phyloP scores from a whole-genome alignment of 2,113 vertebrate species.

The Bambusicola thoracicus region DNA sequence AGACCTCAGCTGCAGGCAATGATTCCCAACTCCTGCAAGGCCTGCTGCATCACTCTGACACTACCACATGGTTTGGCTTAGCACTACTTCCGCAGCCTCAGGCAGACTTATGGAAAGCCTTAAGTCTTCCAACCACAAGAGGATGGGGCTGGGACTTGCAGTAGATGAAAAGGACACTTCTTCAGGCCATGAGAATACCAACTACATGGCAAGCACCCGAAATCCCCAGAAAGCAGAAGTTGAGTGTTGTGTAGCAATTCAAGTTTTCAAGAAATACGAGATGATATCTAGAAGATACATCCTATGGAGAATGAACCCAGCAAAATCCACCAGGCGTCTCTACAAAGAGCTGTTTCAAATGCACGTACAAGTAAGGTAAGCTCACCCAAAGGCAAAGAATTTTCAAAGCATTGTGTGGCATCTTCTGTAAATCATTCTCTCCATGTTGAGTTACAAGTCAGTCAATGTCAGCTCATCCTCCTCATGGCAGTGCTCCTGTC shows the following conservation, averaged over 20 bases:
- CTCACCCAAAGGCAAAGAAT: not conserved
- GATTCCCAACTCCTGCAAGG: not conserved
- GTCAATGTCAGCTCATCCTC: not conserved
- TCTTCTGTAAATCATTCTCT: not conserved
- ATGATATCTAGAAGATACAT: not conserved
- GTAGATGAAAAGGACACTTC: not conserved
- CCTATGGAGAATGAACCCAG: accelerated
- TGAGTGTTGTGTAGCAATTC: accelerated
- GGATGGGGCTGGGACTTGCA: not conserved
- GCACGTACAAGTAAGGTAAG: not conserved
- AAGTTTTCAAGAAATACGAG: not conserved
- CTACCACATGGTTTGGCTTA: accelerated
- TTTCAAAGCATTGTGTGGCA: not conserved
- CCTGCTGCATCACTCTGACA: accelerated
- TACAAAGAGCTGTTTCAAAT: not conserved
- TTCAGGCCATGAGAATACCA: not conserved
- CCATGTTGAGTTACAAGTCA: not conserved
- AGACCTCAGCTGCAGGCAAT: not conserved
- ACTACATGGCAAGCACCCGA: accelerated
- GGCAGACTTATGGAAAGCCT: not conserved
- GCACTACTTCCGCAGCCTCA: not conserved
- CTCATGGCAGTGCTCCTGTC: not conserved
- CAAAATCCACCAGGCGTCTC: not conserved
- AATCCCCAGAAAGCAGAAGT: not conserved
- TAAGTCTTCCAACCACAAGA: accelerated